A percentile compares a stretch with the other conserved stretches of the same genome.
Evolutionary conservation across 2,888 invertebrate species (phyloP).

Genomic region (Synanthedon formicaeformis): DNA sequence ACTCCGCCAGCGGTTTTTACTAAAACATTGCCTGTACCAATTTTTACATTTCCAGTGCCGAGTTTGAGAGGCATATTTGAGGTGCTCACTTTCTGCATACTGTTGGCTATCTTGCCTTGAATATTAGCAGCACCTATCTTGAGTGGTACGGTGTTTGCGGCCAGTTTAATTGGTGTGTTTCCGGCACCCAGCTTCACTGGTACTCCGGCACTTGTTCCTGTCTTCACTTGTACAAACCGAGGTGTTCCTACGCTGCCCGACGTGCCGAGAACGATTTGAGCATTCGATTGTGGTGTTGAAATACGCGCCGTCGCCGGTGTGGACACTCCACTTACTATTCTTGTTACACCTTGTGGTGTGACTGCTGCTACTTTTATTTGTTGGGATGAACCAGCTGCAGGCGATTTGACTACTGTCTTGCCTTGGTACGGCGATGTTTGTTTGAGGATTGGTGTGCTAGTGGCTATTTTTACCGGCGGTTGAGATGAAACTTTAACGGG

Average conservation of each 20-base stretch:
- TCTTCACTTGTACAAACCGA: constrained; percentile 57
- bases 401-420: constrained; percentile 39
- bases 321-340: constrained; percentile 52
- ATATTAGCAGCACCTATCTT: constrained; percentile 54
- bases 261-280: constrained; percentile 48
- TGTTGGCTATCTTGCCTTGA: constrained; percentile 47
- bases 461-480: constrained; percentile 47
- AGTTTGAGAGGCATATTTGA: constrained; percentile 49
- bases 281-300: constrained; percentile 45
- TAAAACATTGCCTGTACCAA: constrained; percentile 56
- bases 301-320: constrained; percentile 42
- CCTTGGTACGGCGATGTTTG: constrained; percentile 38
- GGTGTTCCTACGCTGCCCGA: constrained; percentile 41
- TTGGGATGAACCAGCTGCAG: constrained; percentile 37
- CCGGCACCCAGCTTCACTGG: constrained; percentile 52
- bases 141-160: constrained; percentile 46
- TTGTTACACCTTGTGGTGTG: constrained; percentile 53
- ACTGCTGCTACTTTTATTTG: constrained; percentile 57
- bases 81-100: constrained; percentile 44
- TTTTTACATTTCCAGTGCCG: constrained; percentile 58
- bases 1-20: constrained; percentile 56
- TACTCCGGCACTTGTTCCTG: constrained; percentile 35
- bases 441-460: constrained; percentile 46
- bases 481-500: constrained; percentile 43
- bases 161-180: constrained; percentile 49